phyloP scores from a whole-genome alignment of 2,113 vertebrate species.

The Scomber japonicus region DNA sequence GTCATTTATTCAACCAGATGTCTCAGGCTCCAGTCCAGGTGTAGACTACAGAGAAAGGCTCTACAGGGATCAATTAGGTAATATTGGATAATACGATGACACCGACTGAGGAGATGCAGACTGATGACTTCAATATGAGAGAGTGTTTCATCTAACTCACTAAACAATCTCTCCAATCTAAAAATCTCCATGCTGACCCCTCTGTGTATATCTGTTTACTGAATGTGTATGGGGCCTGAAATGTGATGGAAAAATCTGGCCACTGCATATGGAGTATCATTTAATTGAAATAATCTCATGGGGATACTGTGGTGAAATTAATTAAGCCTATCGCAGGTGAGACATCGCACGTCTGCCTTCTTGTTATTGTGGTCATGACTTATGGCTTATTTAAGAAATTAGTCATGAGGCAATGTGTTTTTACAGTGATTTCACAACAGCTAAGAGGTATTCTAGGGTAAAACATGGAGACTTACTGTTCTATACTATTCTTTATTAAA shows the following conservation, averaged over 20 bases:
- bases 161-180: neutral
- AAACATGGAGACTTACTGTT: neutral
- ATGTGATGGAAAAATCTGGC: too few species aligned
- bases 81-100: neutral
- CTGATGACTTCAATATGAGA: constrained; percentile 22
- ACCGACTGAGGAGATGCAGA: neutral
- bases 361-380: neutral
- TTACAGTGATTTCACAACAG: constrained; percentile 32
- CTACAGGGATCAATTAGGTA: neutral
- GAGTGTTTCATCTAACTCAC: constrained; percentile 14
- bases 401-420: constrained; percentile 21
- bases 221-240: neutral
- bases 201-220: neutral
- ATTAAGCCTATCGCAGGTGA: neutral
- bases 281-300: neutral
- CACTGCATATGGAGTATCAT: too few species aligned
- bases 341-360: constrained; percentile 4
- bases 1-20: constrained; percentile 39
- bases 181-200: neutral
- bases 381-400: constrained; percentile 8
- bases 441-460: neutral
- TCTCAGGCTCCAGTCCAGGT: constrained; percentile 26
- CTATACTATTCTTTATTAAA: neutral
- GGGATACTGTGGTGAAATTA: neutral
- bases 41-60: neutral